These are phyloP conservation scores for Gibbula magus DNA, from an alignment of 2,888 invertebrate genomes.

Conservation along the genomic window DNA sequence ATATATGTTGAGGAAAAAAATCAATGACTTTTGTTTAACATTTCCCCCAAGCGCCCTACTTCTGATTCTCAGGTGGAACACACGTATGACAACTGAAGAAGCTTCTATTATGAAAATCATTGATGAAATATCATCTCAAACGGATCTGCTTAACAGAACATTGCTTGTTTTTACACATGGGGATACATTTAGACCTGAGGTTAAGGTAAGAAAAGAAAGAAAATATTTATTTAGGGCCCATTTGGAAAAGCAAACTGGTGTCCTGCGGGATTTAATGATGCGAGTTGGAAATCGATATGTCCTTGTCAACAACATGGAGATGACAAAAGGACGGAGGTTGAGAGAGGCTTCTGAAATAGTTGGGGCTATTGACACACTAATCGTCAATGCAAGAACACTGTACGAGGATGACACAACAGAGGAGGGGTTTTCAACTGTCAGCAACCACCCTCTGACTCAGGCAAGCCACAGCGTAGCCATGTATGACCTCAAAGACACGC, in stretches of 20 bases:
- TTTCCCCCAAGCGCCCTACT: neutral
- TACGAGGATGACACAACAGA: neutral
- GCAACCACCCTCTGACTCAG: neutral
- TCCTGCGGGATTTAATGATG: neutral
- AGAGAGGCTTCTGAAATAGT: neutral
- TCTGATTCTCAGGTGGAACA: neutral
- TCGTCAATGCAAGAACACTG: neutral
- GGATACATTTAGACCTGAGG: neutral
- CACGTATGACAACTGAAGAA: neutral
- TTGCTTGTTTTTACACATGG: neutral
- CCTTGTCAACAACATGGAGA: conserved; percentile 2
- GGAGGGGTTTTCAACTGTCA: neutral
- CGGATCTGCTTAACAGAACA: neutral
- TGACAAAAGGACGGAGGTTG: neutral
- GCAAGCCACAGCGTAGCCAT: neutral
- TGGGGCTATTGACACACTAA: neutral
- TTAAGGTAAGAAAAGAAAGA: neutral
- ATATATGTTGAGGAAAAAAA: neutral
- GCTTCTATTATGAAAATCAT: neutral
- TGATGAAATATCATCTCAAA: neutral
- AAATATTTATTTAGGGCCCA: neutral
- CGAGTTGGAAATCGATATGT: neutral
- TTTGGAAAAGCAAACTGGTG: neutral
- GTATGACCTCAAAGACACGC: too few species aligned
- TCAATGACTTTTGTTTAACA: neutral